phyloP scores from a whole-genome alignment of 2,888 invertebrate species.

The Tanytarsus gracilentus region DNA sequence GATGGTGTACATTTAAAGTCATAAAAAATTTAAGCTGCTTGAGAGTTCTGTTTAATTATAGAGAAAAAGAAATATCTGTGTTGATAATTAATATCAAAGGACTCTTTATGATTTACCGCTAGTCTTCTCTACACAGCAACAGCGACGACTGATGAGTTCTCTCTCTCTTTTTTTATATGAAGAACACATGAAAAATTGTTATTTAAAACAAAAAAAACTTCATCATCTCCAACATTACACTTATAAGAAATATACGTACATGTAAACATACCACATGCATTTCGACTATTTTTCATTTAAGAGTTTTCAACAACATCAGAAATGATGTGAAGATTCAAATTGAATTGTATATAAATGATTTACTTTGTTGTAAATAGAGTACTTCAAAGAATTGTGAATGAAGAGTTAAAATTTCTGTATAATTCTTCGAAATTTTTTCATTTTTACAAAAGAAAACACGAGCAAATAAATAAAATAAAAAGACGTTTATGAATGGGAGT shows the following conservation, averaged over 20 bases:
- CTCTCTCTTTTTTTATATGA: neutral
- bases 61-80: constrained; percentile 18
- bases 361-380: constrained; percentile 29
- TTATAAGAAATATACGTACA: constrained; percentile 7
- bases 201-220: constrained; percentile 21
- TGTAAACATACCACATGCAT: constrained; percentile 29
- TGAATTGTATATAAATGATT: constrained; percentile 28
- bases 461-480: neutral
- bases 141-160: constrained; percentile 13
- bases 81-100: constrained; percentile 28
- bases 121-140: constrained; percentile 9
- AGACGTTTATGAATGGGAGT: no score
- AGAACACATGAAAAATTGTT: constrained; percentile 22
- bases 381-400: constrained; percentile 25
- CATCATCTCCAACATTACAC: neutral
- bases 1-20: no score
- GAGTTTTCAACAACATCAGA: constrained; percentile 1
- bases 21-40: no score
- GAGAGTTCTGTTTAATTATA: constrained; percentile 22
- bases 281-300: constrained; percentile 22
- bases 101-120: constrained; percentile 22
- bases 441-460: neutral
- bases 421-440: neutral
- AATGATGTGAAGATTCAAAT: constrained; percentile 20
- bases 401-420: neutral